Base-by-base conservation (phyloP, 2,113 vertebrate species). In the Cavia aperea region DNA sequence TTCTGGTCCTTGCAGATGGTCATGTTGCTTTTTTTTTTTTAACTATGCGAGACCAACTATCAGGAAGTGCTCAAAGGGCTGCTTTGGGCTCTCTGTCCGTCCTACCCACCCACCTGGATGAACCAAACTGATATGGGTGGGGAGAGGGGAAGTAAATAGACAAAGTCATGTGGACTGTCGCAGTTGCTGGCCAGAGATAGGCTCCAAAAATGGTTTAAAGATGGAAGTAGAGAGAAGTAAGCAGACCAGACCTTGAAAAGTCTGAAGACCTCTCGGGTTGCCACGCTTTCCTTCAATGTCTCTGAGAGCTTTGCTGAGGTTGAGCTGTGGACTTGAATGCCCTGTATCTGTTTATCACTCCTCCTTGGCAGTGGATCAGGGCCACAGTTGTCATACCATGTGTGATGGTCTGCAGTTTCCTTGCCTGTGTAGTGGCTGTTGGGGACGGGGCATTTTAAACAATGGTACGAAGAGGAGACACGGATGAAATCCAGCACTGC, bases 11-110 rank as follows among this genome's bases (percentile, higher is more conserved):
- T 88, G 83, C 92, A 89, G 23, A 77, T 5, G 94, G 85, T 87
- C 92, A 81, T 86, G 88, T 86, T 93, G 92, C 92, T 90, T 93
- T 93, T 93, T 83, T 96, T 73, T 92, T 83, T 96, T 73, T 92
- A 60, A 66, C 73, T 85, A 65, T 86, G 86, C 16, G 89, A 95
- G 70, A 77, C 46, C 62, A 51, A 72, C 36, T 29, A 78, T n/a
- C 62, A 43, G 24, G 51, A 77, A 90, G 14, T 21, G 39, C 81
- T 26, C 5, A n/a, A 58, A 65, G 58, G 29, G 19, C 10, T 29
- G 36, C 70, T 66, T n/a, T 78, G 51, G 82, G 60, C 12, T 86
- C 51, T 46, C 2, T 9, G n/a, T 18, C 21, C 70, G 23, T 18
- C 14, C 81, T 81, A 7, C 14, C 39, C 26, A 63, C 72, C 58